Evolutionary conservation across 2,888 invertebrate genomes (phyloP), one percentile per base, ranked within the genome.

Genomic region (Ectemnius continuus): DNA sequence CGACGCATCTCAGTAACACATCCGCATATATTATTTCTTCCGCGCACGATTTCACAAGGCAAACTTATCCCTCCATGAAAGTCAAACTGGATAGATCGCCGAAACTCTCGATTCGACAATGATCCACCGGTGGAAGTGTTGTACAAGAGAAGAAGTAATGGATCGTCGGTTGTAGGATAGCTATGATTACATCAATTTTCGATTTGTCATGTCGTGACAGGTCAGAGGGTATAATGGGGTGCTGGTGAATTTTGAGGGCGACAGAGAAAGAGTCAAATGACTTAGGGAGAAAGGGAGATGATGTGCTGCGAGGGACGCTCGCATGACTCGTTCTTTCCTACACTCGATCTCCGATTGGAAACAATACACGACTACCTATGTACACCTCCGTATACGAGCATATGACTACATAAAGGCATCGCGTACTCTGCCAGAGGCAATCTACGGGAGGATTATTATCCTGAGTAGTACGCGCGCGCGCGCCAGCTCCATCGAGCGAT

Each of bases 401-500:
- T 74, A 68, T 18, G 56, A 46, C 20, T 26, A 26, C 23, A 62
- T 48, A 48, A 20, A 63, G 45, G 20, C 57, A 47, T 64, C n/a
- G 1, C 23, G 58, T 46, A 57, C 26, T 60, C 67, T 76, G 66
- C 36, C 36, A 71, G 66, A 67, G 70, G 57, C 70, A 62, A 61
- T 70, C 36, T 36, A 68, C 36, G 63, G 68, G 70, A 68, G 66
- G 23, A 73, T 36, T 45, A 59, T 64, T 59, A 59, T 65, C 64
- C 67, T 62, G 20, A 69, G 72, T 72, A 62, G 76, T 75, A 71
- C n/a, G 52, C 52, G 16, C 52, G 36, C 36, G 36, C 28, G 28
- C 28, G 28, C 28, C 3, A 36, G 36, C 36, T 36, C 36, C 36
- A 36, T 36, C 36, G 36, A 11, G 36, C 62, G 56, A 23, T 60